A percentile compares a stretch with the other conserved stretches of the same genome.
These are phyloP conservation scores for Sebastes cheni DNA, from an alignment of 2,797 vertebrate genomes.

Conservation along the genomic window DNA sequence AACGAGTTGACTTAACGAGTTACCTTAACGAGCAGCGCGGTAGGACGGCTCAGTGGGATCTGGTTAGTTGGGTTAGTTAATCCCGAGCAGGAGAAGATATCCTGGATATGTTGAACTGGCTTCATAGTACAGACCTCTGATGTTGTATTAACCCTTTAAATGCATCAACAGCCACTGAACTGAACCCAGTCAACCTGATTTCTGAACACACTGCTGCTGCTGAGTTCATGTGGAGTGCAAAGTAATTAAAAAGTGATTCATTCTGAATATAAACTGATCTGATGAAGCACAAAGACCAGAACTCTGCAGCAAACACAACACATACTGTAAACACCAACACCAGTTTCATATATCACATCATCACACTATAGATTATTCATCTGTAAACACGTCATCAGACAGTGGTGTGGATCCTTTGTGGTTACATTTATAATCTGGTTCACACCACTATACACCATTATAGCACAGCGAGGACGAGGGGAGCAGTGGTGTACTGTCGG, in stretches of 20 bases:
- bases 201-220: slow-evolving; percentile 1
- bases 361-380: neutral
- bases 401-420: slow-evolving; percentile 54
- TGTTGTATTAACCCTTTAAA: no score
- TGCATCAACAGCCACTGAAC: no score
- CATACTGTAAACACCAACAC: slow-evolving; percentile 19
- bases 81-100: no score
- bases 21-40: no score
- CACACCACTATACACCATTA: neutral
- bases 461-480: neutral
- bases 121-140: no score
- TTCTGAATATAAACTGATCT: slow-evolving; percentile 2
- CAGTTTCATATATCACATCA: neutral
- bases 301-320: neutral
- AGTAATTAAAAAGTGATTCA: neutral
- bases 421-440: slow-evolving; percentile 4
- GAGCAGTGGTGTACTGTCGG: neutral
- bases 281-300: neutral
- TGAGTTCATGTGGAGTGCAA: neutral
- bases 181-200: neutral
- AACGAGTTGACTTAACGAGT: no score
- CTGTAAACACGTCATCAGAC: slow-evolving; percentile 43
- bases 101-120: no score
- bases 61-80: no score
- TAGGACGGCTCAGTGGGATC: no score